A percentile compares a stretch with the other conserved stretches of the same genome.
phyloP scores from a whole-genome alignment of 2,888 invertebrate species.

The Philereme vetulata region DNA sequence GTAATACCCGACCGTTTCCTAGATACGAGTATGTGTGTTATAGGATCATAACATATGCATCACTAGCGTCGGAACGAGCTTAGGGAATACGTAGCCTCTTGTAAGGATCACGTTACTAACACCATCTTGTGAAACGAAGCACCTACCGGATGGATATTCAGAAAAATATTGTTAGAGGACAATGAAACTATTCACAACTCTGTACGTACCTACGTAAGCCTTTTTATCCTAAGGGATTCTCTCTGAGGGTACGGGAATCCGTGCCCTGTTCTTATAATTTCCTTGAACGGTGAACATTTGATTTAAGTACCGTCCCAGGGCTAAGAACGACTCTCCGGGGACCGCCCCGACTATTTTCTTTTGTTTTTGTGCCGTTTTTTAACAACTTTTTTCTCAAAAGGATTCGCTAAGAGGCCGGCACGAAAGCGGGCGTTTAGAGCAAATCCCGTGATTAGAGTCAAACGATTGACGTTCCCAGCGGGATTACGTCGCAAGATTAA shows the following conservation, averaged over 20 bases:
- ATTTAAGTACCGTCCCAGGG: constrained; percentile 81
- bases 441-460: constrained; percentile 72
- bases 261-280: constrained; percentile 79
- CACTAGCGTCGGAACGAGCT: constrained; percentile 25
- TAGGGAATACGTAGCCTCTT: constrained; percentile 28
- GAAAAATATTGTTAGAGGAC: constrained; percentile 48
- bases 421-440: constrained; percentile 64
- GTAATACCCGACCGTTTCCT: constrained; percentile 8
- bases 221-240: constrained; percentile 66
- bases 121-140: constrained; percentile 24
- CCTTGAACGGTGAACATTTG: constrained; percentile 80
- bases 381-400: constrained; percentile 74
- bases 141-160: constrained; percentile 21
- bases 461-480: constrained; percentile 66
- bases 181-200: constrained; percentile 60
- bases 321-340: constrained; percentile 71
- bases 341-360: constrained; percentile 80
- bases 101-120: constrained; percentile 26
- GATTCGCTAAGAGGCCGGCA: constrained; percentile 65
- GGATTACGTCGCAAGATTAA: constrained; percentile 67
- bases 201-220: constrained; percentile 63
- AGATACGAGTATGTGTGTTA: constrained; percentile 13
- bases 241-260: constrained; percentile 64
- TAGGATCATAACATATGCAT: constrained; percentile 28
- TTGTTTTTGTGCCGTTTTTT: constrained; percentile 78